Evolutionary conservation across 2,888 invertebrate genomes (phyloP).

Genomic region (Heliconius erato): DNA sequence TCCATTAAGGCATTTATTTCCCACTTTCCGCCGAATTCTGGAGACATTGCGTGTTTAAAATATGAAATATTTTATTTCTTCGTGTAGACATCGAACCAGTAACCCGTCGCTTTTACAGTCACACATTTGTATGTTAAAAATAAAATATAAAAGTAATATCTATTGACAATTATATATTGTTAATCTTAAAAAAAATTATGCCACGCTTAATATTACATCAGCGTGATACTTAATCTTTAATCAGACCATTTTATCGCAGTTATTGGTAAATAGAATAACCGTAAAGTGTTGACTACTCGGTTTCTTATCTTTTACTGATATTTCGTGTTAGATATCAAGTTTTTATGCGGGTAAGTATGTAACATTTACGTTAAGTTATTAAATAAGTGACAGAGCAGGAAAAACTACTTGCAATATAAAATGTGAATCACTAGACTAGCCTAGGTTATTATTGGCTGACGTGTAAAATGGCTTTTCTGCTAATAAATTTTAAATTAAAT

Average conservation of each 20-base stretch:
- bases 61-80: too few relatives aligned
- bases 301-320: conserved; percentile 18
- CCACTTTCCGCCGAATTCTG: too few relatives aligned
- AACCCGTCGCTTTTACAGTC: too few relatives aligned
- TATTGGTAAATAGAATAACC: conserved; percentile 13
- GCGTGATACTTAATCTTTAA: background rate
- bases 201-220: background rate
- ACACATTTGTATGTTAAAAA: too few relatives aligned
- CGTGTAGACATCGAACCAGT: too few relatives aligned
- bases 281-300: conserved; percentile 10
- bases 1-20: too few relatives aligned
- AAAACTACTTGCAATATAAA: background rate
- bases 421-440: background rate
- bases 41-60: too few relatives aligned
- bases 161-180: background rate
- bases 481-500: background rate
- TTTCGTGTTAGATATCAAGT: background rate
- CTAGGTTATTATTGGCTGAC: too few relatives aligned
- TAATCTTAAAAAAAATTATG: background rate
- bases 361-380: background rate
- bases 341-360: background rate
- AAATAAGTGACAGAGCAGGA: background rate
- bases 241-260: conserved; percentile 12
- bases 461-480: background rate
- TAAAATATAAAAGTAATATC: background rate